Evolutionary conservation across 1,140 invertebrate species (phyloP).

Genomic region (Anastrepha obliqua): DNA sequence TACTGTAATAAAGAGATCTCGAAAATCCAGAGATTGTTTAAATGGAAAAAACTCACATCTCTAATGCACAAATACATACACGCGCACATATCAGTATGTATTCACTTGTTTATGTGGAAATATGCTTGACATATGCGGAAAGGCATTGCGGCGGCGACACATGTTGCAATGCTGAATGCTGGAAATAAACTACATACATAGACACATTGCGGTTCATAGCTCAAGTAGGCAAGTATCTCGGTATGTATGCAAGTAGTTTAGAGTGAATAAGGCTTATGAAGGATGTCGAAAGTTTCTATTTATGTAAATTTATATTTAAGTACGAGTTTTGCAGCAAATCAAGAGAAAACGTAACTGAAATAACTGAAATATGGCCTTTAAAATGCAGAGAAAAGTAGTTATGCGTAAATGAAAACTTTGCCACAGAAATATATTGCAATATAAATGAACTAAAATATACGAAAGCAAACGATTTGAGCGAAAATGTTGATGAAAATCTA

Average conservation of each 20-base stretch:
- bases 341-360: neutral
- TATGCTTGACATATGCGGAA: constrained; percentile 13
- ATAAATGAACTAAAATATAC: constrained; percentile 9
- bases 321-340: neutral
- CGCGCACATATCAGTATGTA: too few relatives aligned
- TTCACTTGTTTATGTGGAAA: neutral
- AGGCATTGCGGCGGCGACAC: constrained; percentile 19
- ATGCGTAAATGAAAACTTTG: neutral
- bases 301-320: neutral
- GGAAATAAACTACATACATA: neutral
- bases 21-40: too few relatives aligned
- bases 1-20: too few relatives aligned
- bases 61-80: too few relatives aligned
- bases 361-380: neutral
- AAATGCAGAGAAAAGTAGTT: neutral
- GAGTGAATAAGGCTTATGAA: neutral
- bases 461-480: neutral
- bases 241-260: neutral
- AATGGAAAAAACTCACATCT: too few relatives aligned
- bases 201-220: neutral
- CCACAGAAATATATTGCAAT: neutral
- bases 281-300: too few relatives aligned
- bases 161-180: constrained; percentile 45
- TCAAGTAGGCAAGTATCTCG: neutral
- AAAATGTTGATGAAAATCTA: neutral